phyloP scores from a whole-genome alignment of 2,113 vertebrate genomes.

The Malurus melanocephalus region DNA sequence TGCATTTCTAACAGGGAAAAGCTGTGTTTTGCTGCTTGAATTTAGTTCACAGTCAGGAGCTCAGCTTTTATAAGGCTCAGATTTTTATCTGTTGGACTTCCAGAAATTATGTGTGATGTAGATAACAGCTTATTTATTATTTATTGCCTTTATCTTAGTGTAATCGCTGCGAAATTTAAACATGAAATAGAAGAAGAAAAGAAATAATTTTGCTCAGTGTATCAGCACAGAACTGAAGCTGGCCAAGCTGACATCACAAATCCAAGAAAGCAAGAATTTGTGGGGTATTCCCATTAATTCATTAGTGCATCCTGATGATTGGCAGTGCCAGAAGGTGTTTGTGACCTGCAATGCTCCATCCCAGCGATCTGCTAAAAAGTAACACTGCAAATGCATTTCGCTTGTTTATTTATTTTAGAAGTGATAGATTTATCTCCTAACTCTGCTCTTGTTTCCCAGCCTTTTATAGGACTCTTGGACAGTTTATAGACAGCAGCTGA shows the following conservation, averaged over 20 bases:
- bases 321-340: not conserved
- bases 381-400: not conserved
- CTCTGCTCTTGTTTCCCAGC: conserved; percentile 13
- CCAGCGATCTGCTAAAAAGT: not conserved
- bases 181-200: not conserved
- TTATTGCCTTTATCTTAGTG: not conserved
- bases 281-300: not conserved
- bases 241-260: not conserved
- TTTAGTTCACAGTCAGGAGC: not conserved
- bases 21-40: not conserved
- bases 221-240: not conserved
- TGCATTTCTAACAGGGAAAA: not conserved
- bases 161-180: not conserved
- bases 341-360: not conserved
- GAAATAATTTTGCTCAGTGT: rapidly evolving
- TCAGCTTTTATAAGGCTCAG: not conserved
- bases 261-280: not conserved
- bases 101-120: not conserved
- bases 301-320: not conserved
- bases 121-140: not conserved
- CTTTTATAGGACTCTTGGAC: conserved; percentile 12
- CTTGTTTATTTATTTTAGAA: not conserved
- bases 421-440: conserved; percentile 3
- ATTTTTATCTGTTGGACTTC: not conserved
- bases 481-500: conserved; percentile 31